Evolutionary conservation across 2,113 vertebrate species (phyloP).

Genomic region (Pluvianellus socialis): DNA sequence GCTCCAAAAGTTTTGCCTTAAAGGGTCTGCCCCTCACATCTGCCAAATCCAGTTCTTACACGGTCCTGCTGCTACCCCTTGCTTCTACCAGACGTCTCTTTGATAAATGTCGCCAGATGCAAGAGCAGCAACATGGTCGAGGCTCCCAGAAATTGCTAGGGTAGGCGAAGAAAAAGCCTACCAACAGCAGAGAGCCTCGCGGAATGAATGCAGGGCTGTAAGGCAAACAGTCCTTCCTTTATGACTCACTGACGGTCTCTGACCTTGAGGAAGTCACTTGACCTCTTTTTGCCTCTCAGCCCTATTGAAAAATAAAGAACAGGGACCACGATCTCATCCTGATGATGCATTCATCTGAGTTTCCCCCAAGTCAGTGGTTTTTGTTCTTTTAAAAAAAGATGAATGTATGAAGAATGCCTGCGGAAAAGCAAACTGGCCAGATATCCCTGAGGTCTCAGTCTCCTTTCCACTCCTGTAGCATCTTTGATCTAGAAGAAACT

Average conservation of each 20-base stretch:
- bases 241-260: constrained; percentile 39
- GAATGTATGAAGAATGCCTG: background rate
- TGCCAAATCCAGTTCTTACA: background rate
- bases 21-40: background rate
- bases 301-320: background rate
- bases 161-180: background rate
- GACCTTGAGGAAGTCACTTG: constrained; percentile 62
- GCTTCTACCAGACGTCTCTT: background rate
- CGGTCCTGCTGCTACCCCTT: background rate
- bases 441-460: background rate
- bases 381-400: background rate
- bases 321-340: background rate
- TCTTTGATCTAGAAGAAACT: background rate
- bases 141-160: constrained; percentile 19
- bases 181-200: background rate
- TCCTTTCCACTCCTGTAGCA: background rate
- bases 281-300: constrained; percentile 38
- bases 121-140: background rate
- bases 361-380: background rate
- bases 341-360: background rate
- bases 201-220: constrained; percentile 37
- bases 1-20: background rate
- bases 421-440: background rate
- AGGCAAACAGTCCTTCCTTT: constrained; percentile 37
- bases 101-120: background rate